A percentile compares a stretch with the other conserved stretches of the same genome.
These are phyloP conservation scores for Rhinogobius similis DNA, from an alignment of 2,113 vertebrate genomes.

Conservation along the genomic window DNA sequence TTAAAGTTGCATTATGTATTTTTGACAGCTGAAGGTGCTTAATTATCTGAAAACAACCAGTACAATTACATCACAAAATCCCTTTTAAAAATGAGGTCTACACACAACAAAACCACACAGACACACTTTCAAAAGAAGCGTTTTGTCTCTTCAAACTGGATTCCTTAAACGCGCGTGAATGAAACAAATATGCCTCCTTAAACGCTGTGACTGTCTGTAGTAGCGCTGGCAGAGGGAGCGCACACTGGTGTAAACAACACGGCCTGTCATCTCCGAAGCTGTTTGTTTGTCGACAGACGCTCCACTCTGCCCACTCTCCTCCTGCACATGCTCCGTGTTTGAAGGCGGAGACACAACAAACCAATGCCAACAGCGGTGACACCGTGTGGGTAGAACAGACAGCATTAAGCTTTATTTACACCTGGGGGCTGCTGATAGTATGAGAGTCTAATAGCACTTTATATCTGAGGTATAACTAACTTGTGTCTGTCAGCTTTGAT, in stretches of 20 bases:
- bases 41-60: no score
- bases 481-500: no score
- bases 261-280: slow-evolving; percentile 22
- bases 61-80: no score
- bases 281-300: slow-evolving; percentile 23
- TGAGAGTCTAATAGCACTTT: neutral
- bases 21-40: no score
- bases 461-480: no score
- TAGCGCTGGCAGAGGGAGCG: slow-evolving; percentile 22
- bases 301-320: slow-evolving; percentile 26
- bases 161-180: neutral
- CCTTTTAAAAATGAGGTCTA: no score
- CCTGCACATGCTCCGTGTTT: slow-evolving; percentile 10
- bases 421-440: neutral
- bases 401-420: neutral
- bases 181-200: neutral
- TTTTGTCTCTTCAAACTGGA: neutral
- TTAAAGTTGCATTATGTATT: no score
- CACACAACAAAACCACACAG: neutral
- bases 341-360: neutral
- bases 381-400: neutral
- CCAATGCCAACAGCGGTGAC: neutral
- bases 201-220: slow-evolving; percentile 3
- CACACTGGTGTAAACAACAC: slow-evolving; percentile 23
- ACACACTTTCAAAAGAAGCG: neutral